Base-by-base conservation (phyloP, 2,113 vertebrate species). In the Nycticryphes semicollaris region DNA sequence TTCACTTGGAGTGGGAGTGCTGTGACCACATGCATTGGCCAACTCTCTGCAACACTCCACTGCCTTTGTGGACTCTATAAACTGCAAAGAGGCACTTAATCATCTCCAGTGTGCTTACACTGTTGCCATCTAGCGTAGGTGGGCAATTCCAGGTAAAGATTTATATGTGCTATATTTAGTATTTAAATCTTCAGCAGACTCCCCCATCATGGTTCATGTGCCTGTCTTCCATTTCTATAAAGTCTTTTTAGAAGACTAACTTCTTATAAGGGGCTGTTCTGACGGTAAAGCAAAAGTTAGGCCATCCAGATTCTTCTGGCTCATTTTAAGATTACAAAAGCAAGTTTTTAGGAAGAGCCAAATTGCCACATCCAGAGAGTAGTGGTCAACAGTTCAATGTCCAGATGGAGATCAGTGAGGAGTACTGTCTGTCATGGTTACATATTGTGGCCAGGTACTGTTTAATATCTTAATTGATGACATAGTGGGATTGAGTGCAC, bases 151-250 rank as follows among this genome's bases (percentile, higher is more conserved):
- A 66, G 23, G 20, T 54, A 54, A 79, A 43, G 28, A 64, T 54
- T 75, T 37, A 22, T 53, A 17, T 22, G 23, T 39, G n/a, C 53
- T 37, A 64, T 14, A 24, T 64, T 53, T 21, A 78, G 11, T 70
- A 31, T 15, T 31, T 59, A 54, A 54, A 39, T 64, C 14, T 45
- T 39, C 19, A 69, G 22, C n/a, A 53, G 75, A 74, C 24, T 59
- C 16, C 4, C 5, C 23, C 14, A 6, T 70, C 25, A 22, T 7
- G 5, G 16, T 87, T 78, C 43, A 64, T 0, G 0, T 39, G 12
- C 7, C n/a, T 87, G 23, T 41, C 39, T 75, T 27, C 47, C 6
- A 21, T 45, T 87, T 70, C n/a, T 23, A 39, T 75, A 25, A 59
- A 41, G 4, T 70, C 62, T 31, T 2, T 60, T 84, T 31, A 70